These are phyloP conservation scores for Aradophagus sp. DNA, from an alignment of 1,140 invertebrate genomes.

Conservation along the genomic window DNA sequence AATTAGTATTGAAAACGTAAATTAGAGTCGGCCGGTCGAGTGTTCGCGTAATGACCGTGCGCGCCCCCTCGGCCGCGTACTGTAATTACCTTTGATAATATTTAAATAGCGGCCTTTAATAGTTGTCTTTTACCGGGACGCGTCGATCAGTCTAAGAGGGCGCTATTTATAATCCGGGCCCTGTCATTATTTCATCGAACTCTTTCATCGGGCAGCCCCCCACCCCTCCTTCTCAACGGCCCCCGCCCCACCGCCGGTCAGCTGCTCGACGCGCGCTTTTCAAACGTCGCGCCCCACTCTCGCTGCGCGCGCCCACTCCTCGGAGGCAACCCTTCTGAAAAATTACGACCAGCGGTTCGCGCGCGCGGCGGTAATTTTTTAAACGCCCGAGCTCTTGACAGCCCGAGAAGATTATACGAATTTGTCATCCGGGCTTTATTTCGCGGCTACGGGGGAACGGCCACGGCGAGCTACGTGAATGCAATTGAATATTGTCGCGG, in stretches of 20 bases:
- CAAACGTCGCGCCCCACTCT: constrained; percentile 2
- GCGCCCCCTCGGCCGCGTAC: too few species aligned
- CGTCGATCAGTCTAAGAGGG: constrained; percentile 19
- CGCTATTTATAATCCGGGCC: constrained; percentile 70
- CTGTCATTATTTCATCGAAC: constrained; percentile 73
- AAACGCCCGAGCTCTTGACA: too few species aligned
- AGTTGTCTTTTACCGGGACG: constrained; percentile 61
- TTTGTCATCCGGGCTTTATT: constrained; percentile 48
- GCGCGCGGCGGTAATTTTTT: too few species aligned
- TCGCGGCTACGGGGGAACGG: constrained; percentile 13
- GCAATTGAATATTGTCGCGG: constrained; percentile 42
- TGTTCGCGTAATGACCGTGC: constrained; percentile 54
- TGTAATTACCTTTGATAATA: constrained; percentile 73
- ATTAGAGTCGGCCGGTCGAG: constrained; percentile 64
- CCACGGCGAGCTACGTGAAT: constrained; percentile 34
- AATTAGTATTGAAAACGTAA: constrained; percentile 70
- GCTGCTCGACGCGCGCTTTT: constrained; percentile 27
- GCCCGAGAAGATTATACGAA: constrained; percentile 47
- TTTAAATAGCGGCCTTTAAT: constrained; percentile 73
- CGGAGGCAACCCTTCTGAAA: constrained; percentile 38
- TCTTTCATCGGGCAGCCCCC: constrained; percentile 64
- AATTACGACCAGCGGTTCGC: constrained; percentile 40
- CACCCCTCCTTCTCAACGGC: constrained; percentile 13
- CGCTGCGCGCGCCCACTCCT: too few species aligned
- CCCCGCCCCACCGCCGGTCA: constrained; percentile 3